Conservation (phyloP, 2,113 vertebrate species). For the Sinocyclocheilus anshuiensis region DNA sequence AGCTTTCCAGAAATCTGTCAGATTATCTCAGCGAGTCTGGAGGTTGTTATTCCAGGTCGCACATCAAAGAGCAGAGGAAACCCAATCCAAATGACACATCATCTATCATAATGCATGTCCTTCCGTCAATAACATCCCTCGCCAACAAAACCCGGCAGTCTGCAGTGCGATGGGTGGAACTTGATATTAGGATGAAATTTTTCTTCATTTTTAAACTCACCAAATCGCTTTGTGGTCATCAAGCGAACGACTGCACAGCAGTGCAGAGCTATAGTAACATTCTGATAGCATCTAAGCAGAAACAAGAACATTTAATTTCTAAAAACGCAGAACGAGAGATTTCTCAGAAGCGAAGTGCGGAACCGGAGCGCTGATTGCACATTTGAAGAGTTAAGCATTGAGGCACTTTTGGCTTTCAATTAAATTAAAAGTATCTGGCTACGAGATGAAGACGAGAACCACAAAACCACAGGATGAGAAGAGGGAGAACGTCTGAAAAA, state of each 20-base stretch:
- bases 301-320: neutral
- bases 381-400: slow-evolving; percentile 36
- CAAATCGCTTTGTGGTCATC: neutral
- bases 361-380: slow-evolving; percentile 28
- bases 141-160: slow-evolving; percentile 20
- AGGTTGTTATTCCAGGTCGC: slow-evolving; percentile 38
- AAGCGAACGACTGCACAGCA: neutral
- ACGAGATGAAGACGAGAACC: slow-evolving; percentile 61
- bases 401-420: slow-evolving; percentile 56
- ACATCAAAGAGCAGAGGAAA: slow-evolving; percentile 38
- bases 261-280: neutral
- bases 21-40: neutral
- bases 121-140: slow-evolving; percentile 22
- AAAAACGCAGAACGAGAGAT: neutral
- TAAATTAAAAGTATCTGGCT: slow-evolving; percentile 64
- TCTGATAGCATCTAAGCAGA: slow-evolving; percentile 8
- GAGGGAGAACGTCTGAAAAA: slow-evolving; percentile 57
- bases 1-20: slow-evolving; percentile 17
- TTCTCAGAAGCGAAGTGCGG: slow-evolving; percentile 16
- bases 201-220: slow-evolving; percentile 32
- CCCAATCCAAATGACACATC: slow-evolving; percentile 39
- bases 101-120: slow-evolving; percentile 35
- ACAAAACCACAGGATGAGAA: slow-evolving; percentile 72
- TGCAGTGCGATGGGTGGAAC: slow-evolving; percentile 1
- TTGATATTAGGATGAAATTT: slow-evolving; percentile 26